Evolutionary conservation across 2,797 vertebrate genomes (phyloP), one percentile per base, ranked within the genome.

Genomic region (Pseudochromis fuscus): DNA sequence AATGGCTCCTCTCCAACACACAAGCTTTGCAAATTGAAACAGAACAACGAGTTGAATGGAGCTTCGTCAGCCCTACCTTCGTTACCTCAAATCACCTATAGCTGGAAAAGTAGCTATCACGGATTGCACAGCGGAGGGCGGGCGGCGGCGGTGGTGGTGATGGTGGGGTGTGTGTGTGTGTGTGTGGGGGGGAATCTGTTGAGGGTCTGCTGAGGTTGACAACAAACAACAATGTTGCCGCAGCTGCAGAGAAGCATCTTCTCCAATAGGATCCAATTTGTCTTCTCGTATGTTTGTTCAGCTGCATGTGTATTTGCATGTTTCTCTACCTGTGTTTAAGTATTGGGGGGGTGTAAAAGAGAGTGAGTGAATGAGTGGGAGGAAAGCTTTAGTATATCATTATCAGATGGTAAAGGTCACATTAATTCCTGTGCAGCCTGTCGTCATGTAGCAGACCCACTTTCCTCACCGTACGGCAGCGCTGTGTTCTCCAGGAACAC

Each of bases 321-420:
- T 33, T 0, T 59, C 62, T 53, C 58, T 65, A 68, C 42, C 63
- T 66, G 64, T 57, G 38, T 64, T 66, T 48, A 18, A 50, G 52
- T 7, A 44, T 33, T 21, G 67, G 16, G 13, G 23, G n/a, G n/a
- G n/a, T n/a, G n/a, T n/a, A n/a, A 42, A 53, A 51, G 50, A 45
- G 35, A 64, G 51, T 7, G 44, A 63, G 57, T 10, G 27, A 67
- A 35, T 21, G 77, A 74, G 77, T 77, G 63, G 69, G 80, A 77
- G 85, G 82, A 57, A 19, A 5, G 77, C 63, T 48, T 80, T 23
- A 63, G 69, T 67, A 16, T 83, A 81, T 83, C 58, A 75, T 84
- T 81, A 72, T 51, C 44, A 68, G 55, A 72, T 63, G 74, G 13
- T 53, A 72, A 80, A 77, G 80, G 80, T 82, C 76, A 72, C 55